Base-by-base conservation (phyloP, 2,797 vertebrate genomes). In the Urosaurus nigricauda region DNA sequence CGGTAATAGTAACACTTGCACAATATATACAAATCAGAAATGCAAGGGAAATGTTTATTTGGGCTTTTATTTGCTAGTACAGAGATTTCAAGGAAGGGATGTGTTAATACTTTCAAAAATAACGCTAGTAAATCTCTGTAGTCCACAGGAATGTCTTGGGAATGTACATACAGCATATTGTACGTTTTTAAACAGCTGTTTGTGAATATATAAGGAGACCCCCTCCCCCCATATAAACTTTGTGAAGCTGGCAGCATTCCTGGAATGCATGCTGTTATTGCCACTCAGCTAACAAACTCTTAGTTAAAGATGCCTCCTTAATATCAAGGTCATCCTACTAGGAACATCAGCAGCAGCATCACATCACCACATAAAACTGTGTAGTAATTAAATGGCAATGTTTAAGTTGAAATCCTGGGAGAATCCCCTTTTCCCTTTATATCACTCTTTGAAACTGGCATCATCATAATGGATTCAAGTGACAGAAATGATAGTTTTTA, bases 151-250 rank as follows among this genome's bases (percentile, higher is more conserved):
- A 63, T 11, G 91, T 19, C 14, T n/a, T 79, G 47, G 24, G 40
- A 88, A 86, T 37, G 29, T 0, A 70, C n/a, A 26, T 1, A 82
- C 1, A 84, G 43, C 53, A 53, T 84, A 53, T 53, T 51, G 12
- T 47, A 82, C 11, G 40, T 51, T 78, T 87, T 80, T 84, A 87
- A 73, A 68, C 13, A 87, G 35, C 11, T 63, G 21, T 53, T 58
- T 32, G 77, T 83, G 8, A 88, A 92, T 26, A 53, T 75, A 71
- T 70, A 89, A 89, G 58, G 85, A 91, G 37, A 37, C 19, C 43
- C 43, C 43, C 4, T 9, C 47, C 47, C 47, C 47, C 6, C 65
- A 93, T 5, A 5, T 60, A 85, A 71, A 16, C 68, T 77, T 85
- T 77, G 19, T 88, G 37, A 83, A 11, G 19, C 19, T 88, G 40